Conservation (phyloP, 2,888 invertebrate genomes). For the Seira sanloemensis region DNA sequence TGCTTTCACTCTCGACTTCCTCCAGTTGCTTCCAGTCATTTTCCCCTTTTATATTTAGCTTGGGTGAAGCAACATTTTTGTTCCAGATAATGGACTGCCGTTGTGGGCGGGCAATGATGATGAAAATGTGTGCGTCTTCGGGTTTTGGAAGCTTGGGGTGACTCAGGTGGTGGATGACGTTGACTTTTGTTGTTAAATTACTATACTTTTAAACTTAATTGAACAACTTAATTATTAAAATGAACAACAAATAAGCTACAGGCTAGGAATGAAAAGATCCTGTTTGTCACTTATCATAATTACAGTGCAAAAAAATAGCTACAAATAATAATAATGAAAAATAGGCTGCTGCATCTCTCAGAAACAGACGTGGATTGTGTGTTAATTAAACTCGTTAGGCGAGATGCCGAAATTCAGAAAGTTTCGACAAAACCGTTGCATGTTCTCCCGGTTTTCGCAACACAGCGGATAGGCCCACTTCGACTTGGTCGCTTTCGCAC, state of each 20-base stretch:
- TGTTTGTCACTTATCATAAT: background rate
- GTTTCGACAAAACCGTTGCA: conserved; percentile 80
- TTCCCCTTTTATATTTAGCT: no score
- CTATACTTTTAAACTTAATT: background rate
- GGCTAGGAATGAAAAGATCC: background rate
- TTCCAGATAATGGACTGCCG: no score
- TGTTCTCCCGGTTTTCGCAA: conserved; percentile 79
- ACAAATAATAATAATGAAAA: no score
- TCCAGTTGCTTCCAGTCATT: no score
- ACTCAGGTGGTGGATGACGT: no score
- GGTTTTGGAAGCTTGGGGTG: no score
- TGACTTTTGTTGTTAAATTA: no score
- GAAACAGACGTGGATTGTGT: background rate
- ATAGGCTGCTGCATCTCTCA: background rate
- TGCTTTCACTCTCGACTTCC: no score
- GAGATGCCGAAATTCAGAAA: conserved; percentile 74
- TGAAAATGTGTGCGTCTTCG: no score
- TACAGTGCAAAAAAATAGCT: background rate
- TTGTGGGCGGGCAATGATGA: no score
- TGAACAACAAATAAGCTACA: background rate
- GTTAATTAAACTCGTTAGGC: conserved; percentile 27
- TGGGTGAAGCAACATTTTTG: no score
- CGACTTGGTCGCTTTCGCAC: conserved; percentile 81
- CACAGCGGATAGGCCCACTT: conserved; percentile 80
- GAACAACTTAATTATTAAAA: background rate